Percentiles rank a stretch among this genome's conserved stretches.
Conservation (phyloP, 2,113 vertebrate genomes). For the Brienomyrus brachyistius region DNA sequence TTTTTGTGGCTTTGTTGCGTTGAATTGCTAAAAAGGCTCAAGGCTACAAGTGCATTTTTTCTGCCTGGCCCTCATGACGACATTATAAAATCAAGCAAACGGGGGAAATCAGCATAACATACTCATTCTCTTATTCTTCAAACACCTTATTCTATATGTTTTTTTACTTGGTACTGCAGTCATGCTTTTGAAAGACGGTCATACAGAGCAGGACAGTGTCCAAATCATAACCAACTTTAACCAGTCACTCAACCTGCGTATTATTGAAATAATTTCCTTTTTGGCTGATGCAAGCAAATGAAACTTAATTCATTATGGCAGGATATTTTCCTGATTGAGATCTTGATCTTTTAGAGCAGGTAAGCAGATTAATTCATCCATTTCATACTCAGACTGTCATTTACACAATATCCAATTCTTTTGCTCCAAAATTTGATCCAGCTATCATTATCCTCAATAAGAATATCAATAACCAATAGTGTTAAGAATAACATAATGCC, state of each 20-base stretch:
- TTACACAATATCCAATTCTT: constrained; percentile 64
- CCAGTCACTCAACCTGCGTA: constrained; percentile 73
- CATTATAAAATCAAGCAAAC: constrained; percentile 56
- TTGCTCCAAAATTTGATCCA: constrained; percentile 40
- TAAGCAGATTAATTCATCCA: constrained; percentile 50
- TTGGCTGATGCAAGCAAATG: constrained; percentile 74
- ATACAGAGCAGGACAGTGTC: constrained; percentile 47
- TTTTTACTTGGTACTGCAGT: constrained; percentile 60
- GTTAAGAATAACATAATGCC: background rate
- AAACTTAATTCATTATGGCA: constrained; percentile 69
- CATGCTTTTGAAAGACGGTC: constrained; percentile 37
- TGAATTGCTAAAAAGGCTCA: constrained; percentile 48
- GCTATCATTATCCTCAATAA: constrained; percentile 33
- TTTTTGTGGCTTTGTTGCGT: constrained; percentile 29
- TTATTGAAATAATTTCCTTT: constrained; percentile 76
- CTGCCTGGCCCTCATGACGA: constrained; percentile 40
- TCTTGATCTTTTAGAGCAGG: constrained; percentile 42
- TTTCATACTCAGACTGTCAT: constrained; percentile 57
- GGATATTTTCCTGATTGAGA: constrained; percentile 42
- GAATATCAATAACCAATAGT: background rate
- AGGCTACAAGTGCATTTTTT: constrained; percentile 49
- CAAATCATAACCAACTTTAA: constrained; percentile 61
- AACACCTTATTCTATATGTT: constrained; percentile 54
- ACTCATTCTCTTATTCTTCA: constrained; percentile 42
- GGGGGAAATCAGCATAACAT: constrained; percentile 33